Evolutionary conservation across 2,797 vertebrate species (phyloP), one percentile per base, ranked within the genome.

Genomic region (Mionectes olivaceus): DNA sequence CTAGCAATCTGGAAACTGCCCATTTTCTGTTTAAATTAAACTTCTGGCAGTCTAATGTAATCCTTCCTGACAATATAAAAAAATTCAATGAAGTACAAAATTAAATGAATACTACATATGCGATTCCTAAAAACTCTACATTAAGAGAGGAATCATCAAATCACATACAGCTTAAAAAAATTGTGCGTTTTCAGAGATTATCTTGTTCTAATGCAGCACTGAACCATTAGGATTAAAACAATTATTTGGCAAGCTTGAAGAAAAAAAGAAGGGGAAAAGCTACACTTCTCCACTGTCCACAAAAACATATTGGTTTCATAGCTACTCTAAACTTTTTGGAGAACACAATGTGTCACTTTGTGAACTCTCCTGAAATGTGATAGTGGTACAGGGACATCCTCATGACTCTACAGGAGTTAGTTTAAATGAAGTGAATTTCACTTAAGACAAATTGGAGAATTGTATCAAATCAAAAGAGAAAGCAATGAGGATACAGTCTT

Each of bases 71-170:
- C 24, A 90, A 27, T 13, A 53, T 3, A 0, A 0, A 84, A 71
- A 82, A 91, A 49, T 32, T 33, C 21, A 49, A 18, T 23, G 19
- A 39, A 3, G 13, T 43, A 73, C 16, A 89, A 93, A 90, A 68
- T 7, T 46, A 87, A 83, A 60, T 11, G 1, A 60, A 49, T 56
- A 37, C 2, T 3, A 78, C 8, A 67, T 3, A 67, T 0, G 1
- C 3, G 14, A 90, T 35, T 71, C 30, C 53, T 89, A 68, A 63
- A 67, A 70, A 60, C 12, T 0, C 5, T 37, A 2, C 19, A 71
- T 25, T 52, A 28, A 63, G 67, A 25, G 33, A 49, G 10, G 11
- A 50, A 49, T 56, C 22, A 41, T 13, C 67, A n/a, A 6, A 32
- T 33, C 32, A 76, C 18, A 43, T 2, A 37, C 0, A 35, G 14